Conservation (phyloP, 2,797 vertebrate species). For the Mycteria americana region DNA sequence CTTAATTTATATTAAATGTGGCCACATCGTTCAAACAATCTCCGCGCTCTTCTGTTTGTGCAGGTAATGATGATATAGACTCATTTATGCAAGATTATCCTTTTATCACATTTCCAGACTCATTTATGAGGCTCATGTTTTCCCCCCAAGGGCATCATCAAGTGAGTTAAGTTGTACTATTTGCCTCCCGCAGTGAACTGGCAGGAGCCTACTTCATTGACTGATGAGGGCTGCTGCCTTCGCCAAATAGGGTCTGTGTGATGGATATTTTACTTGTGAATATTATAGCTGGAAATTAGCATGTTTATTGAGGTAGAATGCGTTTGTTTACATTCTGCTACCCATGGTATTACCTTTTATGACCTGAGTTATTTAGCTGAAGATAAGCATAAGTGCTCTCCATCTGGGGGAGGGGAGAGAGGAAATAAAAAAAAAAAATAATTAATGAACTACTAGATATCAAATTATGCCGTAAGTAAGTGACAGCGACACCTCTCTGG, state of each 20-base stretch:
- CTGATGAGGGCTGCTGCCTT: constrained; percentile 83
- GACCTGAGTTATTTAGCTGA: constrained; percentile 78
- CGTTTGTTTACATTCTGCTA: constrained; percentile 87
- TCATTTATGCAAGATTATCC: constrained; percentile 85
- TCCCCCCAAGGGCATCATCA: constrained; percentile 82
- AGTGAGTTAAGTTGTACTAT: constrained; percentile 84
- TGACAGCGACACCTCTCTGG: neutral
- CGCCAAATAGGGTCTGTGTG: constrained; percentile 83
- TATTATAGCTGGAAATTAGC: constrained; percentile 86
- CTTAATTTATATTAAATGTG: constrained; percentile 38
- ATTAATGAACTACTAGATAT: constrained; percentile 71
- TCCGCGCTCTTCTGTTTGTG: constrained; percentile 40
- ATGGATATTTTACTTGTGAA: constrained; percentile 85
- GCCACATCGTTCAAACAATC: constrained; percentile 38
- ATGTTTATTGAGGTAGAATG: constrained; percentile 88
- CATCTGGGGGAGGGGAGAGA: constrained; percentile 36
- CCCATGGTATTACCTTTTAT: constrained; percentile 84
- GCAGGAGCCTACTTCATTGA: constrained; percentile 79
- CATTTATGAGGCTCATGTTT: constrained; percentile 80
- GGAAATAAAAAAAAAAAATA: neutral
- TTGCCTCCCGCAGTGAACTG: constrained; percentile 82
- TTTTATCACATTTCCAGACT: constrained; percentile 83
- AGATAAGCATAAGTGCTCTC: constrained; percentile 71
- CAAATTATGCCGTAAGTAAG: constrained; percentile 65
- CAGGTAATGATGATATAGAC: constrained; percentile 80